Conservation (phyloP, 2,113 vertebrate species). For the Charina bottae region DNA sequence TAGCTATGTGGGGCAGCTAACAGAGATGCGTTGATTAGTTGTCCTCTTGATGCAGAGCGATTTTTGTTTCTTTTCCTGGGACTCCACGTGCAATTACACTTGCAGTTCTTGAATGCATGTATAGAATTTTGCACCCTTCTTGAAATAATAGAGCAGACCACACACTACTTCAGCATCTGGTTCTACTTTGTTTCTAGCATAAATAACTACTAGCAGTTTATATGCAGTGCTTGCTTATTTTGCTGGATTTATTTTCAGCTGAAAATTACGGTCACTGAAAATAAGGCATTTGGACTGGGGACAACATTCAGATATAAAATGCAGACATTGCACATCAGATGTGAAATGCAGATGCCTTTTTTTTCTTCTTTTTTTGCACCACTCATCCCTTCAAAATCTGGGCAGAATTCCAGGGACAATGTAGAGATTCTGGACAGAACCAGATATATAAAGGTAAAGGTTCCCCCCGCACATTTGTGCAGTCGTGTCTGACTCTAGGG, state of each 20-base stretch:
- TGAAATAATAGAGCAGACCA: slow-evolving; percentile 56
- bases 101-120: not conserved
- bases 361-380: not conserved
- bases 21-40: slow-evolving; percentile 9
- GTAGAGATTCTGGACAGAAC: not conserved
- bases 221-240: slow-evolving; percentile 38
- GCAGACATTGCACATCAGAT: not conserved
- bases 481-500: too few relatives aligned
- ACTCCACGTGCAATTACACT: slow-evolving; percentile 30
- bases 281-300: not conserved
- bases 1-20: slow-evolving; percentile 25
- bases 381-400: not conserved
- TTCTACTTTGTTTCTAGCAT: slow-evolving; percentile 55
- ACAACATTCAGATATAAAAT: not conserved
- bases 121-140: slow-evolving; percentile 49
- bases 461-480: too few relatives aligned
- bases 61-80: not conserved
- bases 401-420: not conserved
- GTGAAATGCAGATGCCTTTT: not conserved
- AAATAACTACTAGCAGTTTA: slow-evolving; percentile 47
- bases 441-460: not conserved
- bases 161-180: slow-evolving; percentile 50
- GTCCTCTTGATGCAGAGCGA: slow-evolving; percentile 1
- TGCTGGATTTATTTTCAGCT: slow-evolving; percentile 52
- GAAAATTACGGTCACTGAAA: not conserved